Evolutionary conservation across 1,140 invertebrate species (phyloP), one percentile per base, ranked within the genome.

Genomic region (Drosophila melanica): DNA sequence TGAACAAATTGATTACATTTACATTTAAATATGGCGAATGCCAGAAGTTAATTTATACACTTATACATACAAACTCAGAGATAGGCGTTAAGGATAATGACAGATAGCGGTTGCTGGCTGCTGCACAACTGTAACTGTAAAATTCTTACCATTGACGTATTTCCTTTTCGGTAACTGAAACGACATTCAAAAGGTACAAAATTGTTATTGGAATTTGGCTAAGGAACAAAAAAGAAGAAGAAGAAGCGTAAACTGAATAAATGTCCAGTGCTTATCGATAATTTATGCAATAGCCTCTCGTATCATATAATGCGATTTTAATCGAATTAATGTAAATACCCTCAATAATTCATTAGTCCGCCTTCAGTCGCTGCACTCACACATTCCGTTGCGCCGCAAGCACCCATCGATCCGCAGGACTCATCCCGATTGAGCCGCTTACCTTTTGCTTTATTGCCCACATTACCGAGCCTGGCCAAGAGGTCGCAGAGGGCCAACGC

Each of bases 91-190:
- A 10, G 27, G 27, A 20, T 55, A 45, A 27, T 42, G 20, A 51
- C 8, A 54, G 39, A 14, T 33, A 63, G 39, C 16, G 20, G 9
- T 51, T 16, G 39, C n/a, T 11, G 4, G 14, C 23, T 14, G 39
- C 20, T 14, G 20, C n/a, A 12, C 0, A 9, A 37, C 12, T 45
- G 23, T 7, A 27, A 18, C 23, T 30, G 7, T 30, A 30, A 55
- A 14, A 9, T 72, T 94, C 95, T 95, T 93, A 96, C 96, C 96
- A 97, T 92, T 96, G 96, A 79, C 96, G 93, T 84, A 97, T 96
- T 92, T 97, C 96, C 92, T 96, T 96, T 92, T 97, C 96, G 47
- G 96, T 96, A 93, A 97, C 96, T 97, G 95, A 92, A 93, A 91
- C 18, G 50, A 74, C 10, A 73, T 11, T 1, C 12, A 48, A 4